Percentiles rank a stretch among this genome's conserved stretches.
Evolutionary conservation across 2,113 vertebrate genomes (phyloP).

Genomic region (Syngnathus floridae): DNA sequence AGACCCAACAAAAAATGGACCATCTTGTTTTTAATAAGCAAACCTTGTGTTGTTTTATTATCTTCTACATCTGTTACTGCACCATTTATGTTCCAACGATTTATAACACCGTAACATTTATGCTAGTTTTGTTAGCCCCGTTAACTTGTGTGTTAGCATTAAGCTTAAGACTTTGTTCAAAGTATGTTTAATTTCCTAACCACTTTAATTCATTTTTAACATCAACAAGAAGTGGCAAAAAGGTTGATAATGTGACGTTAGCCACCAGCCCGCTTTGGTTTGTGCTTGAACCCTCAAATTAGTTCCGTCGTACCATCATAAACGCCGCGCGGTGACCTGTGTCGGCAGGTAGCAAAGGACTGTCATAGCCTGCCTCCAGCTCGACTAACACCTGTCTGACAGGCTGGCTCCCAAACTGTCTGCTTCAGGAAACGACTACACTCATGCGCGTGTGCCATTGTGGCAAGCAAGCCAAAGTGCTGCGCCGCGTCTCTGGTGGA

Average conservation of each 20-base stretch:
- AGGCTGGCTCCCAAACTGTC: slow-evolving; percentile 40
- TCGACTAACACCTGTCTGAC: slow-evolving; percentile 41
- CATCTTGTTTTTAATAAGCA: too few species aligned
- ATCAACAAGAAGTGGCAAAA: too few species aligned
- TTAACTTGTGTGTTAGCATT: too few species aligned
- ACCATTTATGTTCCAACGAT: too few species aligned
- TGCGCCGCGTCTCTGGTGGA: slow-evolving; percentile 4
- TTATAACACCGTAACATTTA: too few species aligned
- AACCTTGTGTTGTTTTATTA: background rate
- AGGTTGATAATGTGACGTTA: background rate
- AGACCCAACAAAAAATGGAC: too few species aligned
- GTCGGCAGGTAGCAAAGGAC: slow-evolving; percentile 30
- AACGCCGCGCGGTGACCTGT: slow-evolving; percentile 36
- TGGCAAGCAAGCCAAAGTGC: background rate
- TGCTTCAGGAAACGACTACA: slow-evolving; percentile 35
- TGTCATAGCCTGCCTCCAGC: slow-evolving; percentile 44
- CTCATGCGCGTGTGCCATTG: background rate
- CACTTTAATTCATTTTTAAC: too few species aligned
- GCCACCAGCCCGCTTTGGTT: background rate
- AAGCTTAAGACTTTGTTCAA: too few species aligned
- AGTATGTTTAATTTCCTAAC: too few species aligned
- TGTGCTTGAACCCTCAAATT: background rate
- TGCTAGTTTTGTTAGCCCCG: too few species aligned
- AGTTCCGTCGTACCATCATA: background rate
- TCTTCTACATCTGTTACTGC: background rate